Base-by-base conservation (phyloP, 2,113 vertebrate species). In the Oenanthe oenanthe region DNA sequence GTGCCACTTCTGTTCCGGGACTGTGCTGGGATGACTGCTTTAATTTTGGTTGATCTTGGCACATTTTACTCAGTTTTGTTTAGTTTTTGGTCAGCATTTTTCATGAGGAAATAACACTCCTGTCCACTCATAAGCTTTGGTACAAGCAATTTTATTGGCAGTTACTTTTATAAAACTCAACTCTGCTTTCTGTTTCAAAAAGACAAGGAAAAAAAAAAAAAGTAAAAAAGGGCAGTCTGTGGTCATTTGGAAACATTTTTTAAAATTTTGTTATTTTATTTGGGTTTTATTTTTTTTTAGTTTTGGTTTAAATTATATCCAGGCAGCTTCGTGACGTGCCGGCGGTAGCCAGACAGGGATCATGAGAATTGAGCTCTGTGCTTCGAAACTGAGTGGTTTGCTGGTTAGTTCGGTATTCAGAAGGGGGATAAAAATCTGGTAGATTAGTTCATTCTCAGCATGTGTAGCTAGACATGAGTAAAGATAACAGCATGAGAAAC, bases 401-500 rank as follows among this genome's bases (percentile, higher is more conserved):
- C 98, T 98, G 98, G 98, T 98, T 98, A 98, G 98, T 98, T 98
- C 92, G 98, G 97, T 97, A 98, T 98, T 98, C 96, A 98, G 96
- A 98, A 98, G 98, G 97, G 97, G 98, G 98, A 98, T 96, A 98
- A 97, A 97, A 98, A 98, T 98, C 98, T 97, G 98, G 98, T 99
- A 98, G 98, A 98, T 98, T 98, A 98, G 98, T 98, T 98, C 98
- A 98, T 98, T 98, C 98, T 98, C 98, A 99, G 99, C 99, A 99
- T 99, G 99, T 98, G 98, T 98, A 99, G 98, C 98, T 99, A 97
- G 98, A 99, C 98, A 98, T 98, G 98, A 99, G 98, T 99, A 98
- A 99, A 98, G 98, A 98, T 98, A 98, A 98, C 99, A 98, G 99
- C 99, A 99, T 99, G 99, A 99, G 98, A 99, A 98, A 98, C 97